Percentiles rank a stretch among this genome's conserved stretches.
Evolutionary conservation across 2,113 vertebrate genomes (phyloP).

Genomic region (Poecilia latipinna): DNA sequence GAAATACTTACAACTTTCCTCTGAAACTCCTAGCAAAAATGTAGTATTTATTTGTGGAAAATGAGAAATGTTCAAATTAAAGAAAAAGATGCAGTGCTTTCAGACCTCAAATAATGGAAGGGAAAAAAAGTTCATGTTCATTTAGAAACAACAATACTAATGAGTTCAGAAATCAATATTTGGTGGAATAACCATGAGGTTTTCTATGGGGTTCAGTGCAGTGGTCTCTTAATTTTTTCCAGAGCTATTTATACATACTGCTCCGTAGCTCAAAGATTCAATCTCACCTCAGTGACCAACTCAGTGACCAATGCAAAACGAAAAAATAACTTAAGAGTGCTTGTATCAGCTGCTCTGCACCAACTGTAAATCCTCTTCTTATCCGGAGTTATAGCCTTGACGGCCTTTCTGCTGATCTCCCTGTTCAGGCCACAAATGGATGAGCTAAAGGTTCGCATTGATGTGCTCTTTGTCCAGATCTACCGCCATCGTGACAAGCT

Average conservation of each 20-base stretch:
- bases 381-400: constrained; percentile 66
- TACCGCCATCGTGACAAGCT: constrained; percentile 29
- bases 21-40: too few species aligned
- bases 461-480: constrained; percentile 61
- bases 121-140: too few species aligned
- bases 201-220: too few species aligned
- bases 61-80: too few species aligned
- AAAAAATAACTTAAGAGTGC: constrained; percentile 59
- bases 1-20: too few species aligned
- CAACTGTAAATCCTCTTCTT: constrained; percentile 58
- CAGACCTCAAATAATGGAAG: too few species aligned
- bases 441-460: constrained; percentile 61
- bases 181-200: too few species aligned
- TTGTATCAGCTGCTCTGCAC: constrained; percentile 63
- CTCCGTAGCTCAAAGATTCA: constrained; percentile 13
- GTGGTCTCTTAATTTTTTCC: too few species aligned
- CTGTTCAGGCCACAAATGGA: constrained; percentile 56
- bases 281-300: constrained; percentile 27
- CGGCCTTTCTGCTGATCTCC: constrained; percentile 62
- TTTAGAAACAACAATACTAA: too few species aligned
- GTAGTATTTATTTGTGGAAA: too few species aligned
- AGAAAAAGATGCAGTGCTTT: too few species aligned
- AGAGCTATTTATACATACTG: not conserved
- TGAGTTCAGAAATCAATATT: too few species aligned
- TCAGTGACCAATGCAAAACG: constrained; percentile 8